Conservation (phyloP, 2,113 vertebrate species). For the Crotalus tigris region DNA sequence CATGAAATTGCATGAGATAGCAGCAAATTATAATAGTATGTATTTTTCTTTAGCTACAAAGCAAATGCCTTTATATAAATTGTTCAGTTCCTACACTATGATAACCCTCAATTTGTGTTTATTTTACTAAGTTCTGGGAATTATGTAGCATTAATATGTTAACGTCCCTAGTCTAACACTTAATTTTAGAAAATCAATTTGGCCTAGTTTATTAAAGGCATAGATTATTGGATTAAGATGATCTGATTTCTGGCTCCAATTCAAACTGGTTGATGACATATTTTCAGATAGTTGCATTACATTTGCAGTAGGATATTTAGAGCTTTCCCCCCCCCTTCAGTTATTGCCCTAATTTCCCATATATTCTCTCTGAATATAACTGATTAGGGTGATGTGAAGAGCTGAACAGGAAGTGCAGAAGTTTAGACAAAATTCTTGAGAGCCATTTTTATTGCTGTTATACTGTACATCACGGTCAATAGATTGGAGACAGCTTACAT, state of each 20-base stretch:
- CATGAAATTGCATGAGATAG: constrained; percentile 19
- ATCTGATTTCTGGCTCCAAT: constrained; percentile 58
- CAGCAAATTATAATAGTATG: constrained; percentile 10
- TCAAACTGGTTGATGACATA: constrained; percentile 49
- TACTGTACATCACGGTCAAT: neutral
- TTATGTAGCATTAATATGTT: constrained; percentile 30
- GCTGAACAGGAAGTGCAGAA: neutral
- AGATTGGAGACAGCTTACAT: neutral
- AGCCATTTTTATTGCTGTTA: constrained; percentile 4
- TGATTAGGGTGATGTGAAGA: constrained; percentile 28
- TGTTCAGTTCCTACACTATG: constrained; percentile 22
- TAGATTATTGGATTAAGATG: constrained; percentile 61
- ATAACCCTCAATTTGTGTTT: constrained; percentile 27
- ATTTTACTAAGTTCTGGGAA: constrained; percentile 46
- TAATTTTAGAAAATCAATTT: constrained; percentile 61
- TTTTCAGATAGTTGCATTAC: constrained; percentile 36
- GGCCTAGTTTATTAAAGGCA: constrained; percentile 60
- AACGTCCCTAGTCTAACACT: constrained; percentile 28
- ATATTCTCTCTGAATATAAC: constrained; percentile 35
- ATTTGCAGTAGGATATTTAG: constrained; percentile 41
- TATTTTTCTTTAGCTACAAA: constrained; percentile 10
- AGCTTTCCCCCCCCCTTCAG: neutral
- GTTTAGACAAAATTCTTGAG: neutral
- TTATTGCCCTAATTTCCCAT: constrained; percentile 36
- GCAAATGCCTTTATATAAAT: constrained; percentile 20